These are phyloP conservation scores for Danio aesculapii DNA, from an alignment of 2,797 vertebrate species.

Conservation along the genomic window DNA sequence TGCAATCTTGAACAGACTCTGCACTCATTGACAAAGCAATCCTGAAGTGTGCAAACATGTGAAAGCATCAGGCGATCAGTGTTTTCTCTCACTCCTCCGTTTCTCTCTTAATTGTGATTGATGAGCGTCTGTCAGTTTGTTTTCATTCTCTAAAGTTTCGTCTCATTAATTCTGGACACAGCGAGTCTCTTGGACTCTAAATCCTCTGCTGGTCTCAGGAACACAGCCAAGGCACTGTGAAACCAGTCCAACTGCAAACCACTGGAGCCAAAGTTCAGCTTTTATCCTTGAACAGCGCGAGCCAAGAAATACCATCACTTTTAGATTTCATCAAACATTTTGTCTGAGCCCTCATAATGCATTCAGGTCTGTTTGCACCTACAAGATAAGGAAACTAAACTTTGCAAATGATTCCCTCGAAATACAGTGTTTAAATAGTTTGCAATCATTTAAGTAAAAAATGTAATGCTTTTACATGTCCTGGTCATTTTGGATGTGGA, in stretches of 20 bases:
- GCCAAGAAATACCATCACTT: not conserved
- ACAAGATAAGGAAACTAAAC: too few species aligned
- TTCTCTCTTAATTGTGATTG: slow-evolving; percentile 1
- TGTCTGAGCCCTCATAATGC: too few species aligned
- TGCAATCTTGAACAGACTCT: too few species aligned
- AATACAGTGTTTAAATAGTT: too few species aligned
- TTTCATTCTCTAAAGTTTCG: not conserved
- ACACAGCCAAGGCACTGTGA: not conserved
- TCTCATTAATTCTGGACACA: slow-evolving; percentile 16
- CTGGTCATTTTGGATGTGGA: too few species aligned
- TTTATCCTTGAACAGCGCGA: not conserved
- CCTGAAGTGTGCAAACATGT: not conserved
- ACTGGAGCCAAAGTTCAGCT: not conserved
- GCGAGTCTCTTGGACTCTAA: not conserved
- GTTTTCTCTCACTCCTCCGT: not conserved
- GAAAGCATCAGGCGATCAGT: not conserved
- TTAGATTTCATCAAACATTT: not conserved
- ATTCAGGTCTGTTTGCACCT: too few species aligned
- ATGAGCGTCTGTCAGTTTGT: not conserved
- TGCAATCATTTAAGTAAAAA: too few species aligned
- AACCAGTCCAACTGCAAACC: not conserved
- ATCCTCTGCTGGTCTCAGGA: not conserved
- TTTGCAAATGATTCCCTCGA: too few species aligned
- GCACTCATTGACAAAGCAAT: too few species aligned
- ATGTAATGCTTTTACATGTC: too few species aligned